These are phyloP conservation scores for Alfaro cultratus DNA, from an alignment of 2,797 vertebrate species.

Conservation along the genomic window DNA sequence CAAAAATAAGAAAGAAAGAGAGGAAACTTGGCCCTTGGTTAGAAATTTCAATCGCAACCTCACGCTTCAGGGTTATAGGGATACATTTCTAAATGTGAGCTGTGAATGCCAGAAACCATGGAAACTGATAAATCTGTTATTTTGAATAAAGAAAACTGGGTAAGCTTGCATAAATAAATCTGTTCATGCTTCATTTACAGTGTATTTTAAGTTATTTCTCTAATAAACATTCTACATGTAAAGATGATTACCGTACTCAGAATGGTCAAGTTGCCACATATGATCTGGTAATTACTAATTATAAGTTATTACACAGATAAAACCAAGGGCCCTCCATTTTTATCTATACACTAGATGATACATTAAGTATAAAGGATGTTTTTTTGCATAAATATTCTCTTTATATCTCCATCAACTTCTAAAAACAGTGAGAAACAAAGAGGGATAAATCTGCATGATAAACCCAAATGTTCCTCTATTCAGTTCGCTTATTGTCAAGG, in stretches of 20 bases:
- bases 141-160: slow-evolving; percentile 11
- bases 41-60: slow-evolving; percentile 23
- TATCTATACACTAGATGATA: not conserved
- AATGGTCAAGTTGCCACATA: not conserved
- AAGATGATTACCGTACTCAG: not conserved
- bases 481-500: slow-evolving; percentile 43
- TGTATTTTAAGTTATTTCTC: not conserved
- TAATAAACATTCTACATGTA: not conserved
- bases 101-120: slow-evolving; percentile 7
- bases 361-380: not conserved
- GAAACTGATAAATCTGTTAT: slow-evolving; percentile 10
- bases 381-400: not conserved
- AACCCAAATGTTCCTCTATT: slow-evolving; percentile 65
- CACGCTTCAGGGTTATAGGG: slow-evolving; percentile 10
- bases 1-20: slow-evolving; percentile 20
- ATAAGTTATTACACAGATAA: not conserved
- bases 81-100: slow-evolving; percentile 21
- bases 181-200: not conserved
- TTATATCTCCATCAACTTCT: not conserved
- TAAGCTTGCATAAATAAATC: slow-evolving; percentile 4
- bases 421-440: slow-evolving; percentile 29
- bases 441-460: slow-evolving; percentile 51
- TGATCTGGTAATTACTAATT: not conserved
- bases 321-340: not conserved
- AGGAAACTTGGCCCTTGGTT: slow-evolving; percentile 31